Conservation (phyloP, 2,888 invertebrate genomes). For the Andrena dorsata region DNA sequence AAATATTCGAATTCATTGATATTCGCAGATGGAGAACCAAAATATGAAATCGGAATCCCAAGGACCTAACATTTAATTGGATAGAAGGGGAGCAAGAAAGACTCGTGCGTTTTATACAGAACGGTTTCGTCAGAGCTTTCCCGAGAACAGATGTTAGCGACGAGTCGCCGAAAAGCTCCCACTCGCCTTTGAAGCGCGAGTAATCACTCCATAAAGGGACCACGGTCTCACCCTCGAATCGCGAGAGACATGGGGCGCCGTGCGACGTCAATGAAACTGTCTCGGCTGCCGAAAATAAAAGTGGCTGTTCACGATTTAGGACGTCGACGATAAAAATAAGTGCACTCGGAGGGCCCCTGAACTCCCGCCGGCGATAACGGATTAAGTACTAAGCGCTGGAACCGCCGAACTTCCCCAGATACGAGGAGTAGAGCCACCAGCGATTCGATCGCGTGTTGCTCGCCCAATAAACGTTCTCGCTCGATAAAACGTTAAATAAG, state of each 20-base stretch:
- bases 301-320: conserved; percentile 48
- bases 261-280: conserved; percentile 66
- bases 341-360: conserved; percentile 50
- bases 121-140: neutral
- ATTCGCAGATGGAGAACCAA: too few species aligned
- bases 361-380: conserved; percentile 61
- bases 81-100: neutral
- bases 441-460: conserved; percentile 33
- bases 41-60: too few species aligned
- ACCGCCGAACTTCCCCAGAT: neutral
- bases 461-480: neutral
- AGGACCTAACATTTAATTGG: too few species aligned
- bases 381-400: conserved; percentile 53
- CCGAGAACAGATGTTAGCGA: conserved; percentile 1
- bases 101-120: neutral
- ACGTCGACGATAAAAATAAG: conserved; percentile 69
- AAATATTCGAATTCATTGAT: too few species aligned
- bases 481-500: neutral
- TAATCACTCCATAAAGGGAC: conserved; percentile 67
- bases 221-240: conserved; percentile 51
- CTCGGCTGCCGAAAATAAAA: conserved; percentile 68
- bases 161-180: conserved; percentile 28
- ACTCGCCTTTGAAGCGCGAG: conserved; percentile 36
- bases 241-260: conserved; percentile 52
- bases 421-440: conserved; percentile 10